Percentiles rank a stretch among this genome's conserved stretches.
These are phyloP conservation scores for Doris montereyensis DNA, from an alignment of 2,888 invertebrate species.

Conservation along the genomic window DNA sequence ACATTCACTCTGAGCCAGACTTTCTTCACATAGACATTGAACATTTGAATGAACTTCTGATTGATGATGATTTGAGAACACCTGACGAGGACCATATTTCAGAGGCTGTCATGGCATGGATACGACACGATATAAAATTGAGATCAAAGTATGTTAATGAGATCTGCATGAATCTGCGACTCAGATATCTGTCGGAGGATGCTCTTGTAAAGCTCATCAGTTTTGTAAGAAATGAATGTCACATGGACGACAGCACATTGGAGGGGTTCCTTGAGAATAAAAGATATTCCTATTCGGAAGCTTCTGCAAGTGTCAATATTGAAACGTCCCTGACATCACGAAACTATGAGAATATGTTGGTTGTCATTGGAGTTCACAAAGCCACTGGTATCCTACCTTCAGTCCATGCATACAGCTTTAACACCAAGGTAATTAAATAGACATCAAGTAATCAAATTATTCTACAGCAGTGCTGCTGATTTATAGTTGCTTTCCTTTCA, in stretches of 20 bases:
- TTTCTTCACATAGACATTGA: slow-evolving; percentile 78
- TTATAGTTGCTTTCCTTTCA: too few relatives aligned
- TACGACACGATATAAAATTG: slow-evolving; percentile 74
- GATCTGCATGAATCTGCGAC: slow-evolving; percentile 40
- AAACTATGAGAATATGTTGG: slow-evolving; percentile 49
- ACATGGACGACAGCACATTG: slow-evolving; percentile 35
- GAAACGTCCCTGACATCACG: slow-evolving; percentile 42
- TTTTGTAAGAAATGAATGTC: slow-evolving; percentile 40
- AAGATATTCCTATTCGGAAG: slow-evolving; percentile 39
- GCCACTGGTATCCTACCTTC: slow-evolving; percentile 47
- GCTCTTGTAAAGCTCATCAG: slow-evolving; percentile 38
- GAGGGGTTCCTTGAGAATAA: slow-evolving; percentile 32
- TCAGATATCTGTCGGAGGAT: slow-evolving; percentile 42
- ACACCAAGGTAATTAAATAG: slow-evolving; percentile 36
- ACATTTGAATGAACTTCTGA: slow-evolving; percentile 83
- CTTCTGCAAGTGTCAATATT: slow-evolving; percentile 30
- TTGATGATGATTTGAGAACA: slow-evolving; percentile 86
- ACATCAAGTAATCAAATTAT: too few relatives aligned
- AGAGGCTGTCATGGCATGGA: slow-evolving; percentile 82
- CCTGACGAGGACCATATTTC: slow-evolving; percentile 87
- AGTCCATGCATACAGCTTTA: slow-evolving; percentile 51
- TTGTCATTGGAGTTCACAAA: slow-evolving; percentile 46
- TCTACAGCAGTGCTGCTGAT: too few relatives aligned
- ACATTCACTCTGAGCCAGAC: slow-evolving; percentile 50
- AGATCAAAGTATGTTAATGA: slow-evolving; percentile 41